Conservation (phyloP, 2,797 vertebrate species). For the Neosalanx taihuensis region DNA sequence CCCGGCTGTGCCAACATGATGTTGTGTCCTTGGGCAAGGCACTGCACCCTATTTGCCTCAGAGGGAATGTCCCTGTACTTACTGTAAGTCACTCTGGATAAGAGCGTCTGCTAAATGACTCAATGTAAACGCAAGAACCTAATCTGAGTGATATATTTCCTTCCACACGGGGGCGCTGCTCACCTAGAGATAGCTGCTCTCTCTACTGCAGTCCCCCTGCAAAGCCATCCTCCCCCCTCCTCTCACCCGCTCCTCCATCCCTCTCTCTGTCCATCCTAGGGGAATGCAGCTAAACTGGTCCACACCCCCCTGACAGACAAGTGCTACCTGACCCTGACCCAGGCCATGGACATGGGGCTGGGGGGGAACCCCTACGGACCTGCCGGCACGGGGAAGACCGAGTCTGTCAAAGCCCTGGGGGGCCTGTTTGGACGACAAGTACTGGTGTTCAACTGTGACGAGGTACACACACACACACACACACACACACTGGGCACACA, state of each 20-base stretch:
- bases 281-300: conserved; percentile 92
- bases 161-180: conserved; percentile 62
- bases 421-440: conserved; percentile 95
- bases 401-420: conserved; percentile 95
- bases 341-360: conserved; percentile 96
- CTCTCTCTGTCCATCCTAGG: conserved; percentile 64
- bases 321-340: conserved; percentile 95
- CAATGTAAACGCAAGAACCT: background rate
- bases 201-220: conserved; percentile 28
- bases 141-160: background rate
- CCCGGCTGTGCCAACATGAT: no score
- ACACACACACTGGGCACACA: background rate
- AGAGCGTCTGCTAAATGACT: no score
- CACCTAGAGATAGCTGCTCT: conserved; percentile 32
- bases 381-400: conserved; percentile 96
- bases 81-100: no score
- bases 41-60: no score
- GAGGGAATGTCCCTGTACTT: no score
- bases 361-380: conserved; percentile 98
- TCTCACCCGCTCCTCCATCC: conserved; percentile 6
- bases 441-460: conserved; percentile 98
- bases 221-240: conserved; percentile 18
- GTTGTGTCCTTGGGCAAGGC: no score
- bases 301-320: conserved; percentile 97
- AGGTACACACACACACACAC: conserved; percentile 72